Percentiles rank a stretch among this genome's conserved stretches.
Conservation (phyloP, 2,888 invertebrate genomes). For the Agrotis segetum region DNA sequence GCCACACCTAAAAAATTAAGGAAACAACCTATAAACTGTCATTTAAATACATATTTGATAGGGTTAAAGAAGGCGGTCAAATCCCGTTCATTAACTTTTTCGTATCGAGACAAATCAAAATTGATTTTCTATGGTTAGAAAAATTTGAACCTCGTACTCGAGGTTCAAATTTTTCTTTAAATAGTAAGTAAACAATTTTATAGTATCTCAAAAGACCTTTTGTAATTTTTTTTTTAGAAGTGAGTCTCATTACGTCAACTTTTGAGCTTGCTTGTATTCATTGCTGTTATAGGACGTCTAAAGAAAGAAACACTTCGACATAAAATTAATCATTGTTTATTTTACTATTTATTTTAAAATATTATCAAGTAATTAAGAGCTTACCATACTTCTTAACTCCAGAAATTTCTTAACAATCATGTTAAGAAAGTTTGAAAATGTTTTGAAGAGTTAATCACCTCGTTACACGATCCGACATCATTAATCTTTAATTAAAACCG, state of each 20-base stretch:
- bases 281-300: not conserved
- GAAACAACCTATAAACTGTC: not conserved
- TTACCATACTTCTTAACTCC: not conserved
- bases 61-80: too few relatives aligned
- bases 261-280: too few relatives aligned
- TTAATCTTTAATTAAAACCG: conserved; percentile 15
- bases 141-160: too few relatives aligned
- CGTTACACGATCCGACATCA: conserved; percentile 11
- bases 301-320: not conserved
- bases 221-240: too few relatives aligned
- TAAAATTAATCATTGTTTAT: not conserved
- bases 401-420: conserved; percentile 8
- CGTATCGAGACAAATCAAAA: too few relatives aligned
- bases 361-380: not conserved
- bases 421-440: conserved; percentile 8
- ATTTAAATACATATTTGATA: too few relatives aligned
- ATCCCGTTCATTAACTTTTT: too few relatives aligned
- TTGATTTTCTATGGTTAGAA: too few relatives aligned
- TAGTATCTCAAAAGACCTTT: too few relatives aligned
- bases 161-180: too few relatives aligned
- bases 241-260: too few relatives aligned
- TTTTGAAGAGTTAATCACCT: conserved; percentile 22
- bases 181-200: too few relatives aligned
- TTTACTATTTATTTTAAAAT: not conserved
- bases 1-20: not conserved